Evolutionary conservation across 1,140 invertebrate species (phyloP), one percentile per base, ranked within the genome.

Genomic region (Helicoverpa armigera): DNA sequence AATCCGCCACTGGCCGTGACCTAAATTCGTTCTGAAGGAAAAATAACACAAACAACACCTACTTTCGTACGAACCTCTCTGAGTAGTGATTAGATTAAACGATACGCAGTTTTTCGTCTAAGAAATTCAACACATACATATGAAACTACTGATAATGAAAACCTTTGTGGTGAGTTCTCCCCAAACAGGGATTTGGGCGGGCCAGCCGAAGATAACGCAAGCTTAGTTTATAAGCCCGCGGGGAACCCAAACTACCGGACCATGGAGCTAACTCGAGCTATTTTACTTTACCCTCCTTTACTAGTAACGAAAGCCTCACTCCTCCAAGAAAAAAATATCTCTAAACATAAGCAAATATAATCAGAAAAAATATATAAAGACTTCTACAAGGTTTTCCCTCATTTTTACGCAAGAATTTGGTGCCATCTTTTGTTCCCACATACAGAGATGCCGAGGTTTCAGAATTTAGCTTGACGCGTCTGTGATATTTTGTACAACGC

Each of bases 171-270:
- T 43, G 16, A 23, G 16, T 23, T 54, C 14, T 54, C 61, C 50
- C 61, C 23, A 12, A 35, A 43, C 50, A 35, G 60, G 75, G 75
- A 65, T 77, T 77, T n/a, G 14, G 51, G n/a, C 58, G 50, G 23
- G 3, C 23, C 50, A 16, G 56, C 48, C 56, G 43, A 35, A 77
- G 75, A 77, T 77, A 77, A 77, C 43, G 61, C 16, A 65, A 67
- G 50, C 75, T 67, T 67, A 77, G 23, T 77, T 77, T 77, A 77
- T 67, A 77, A 77, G 61, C 61, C 75, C 75, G 16, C 11, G 13
- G 75, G 61, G 73, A 60, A 31, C 73, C 75, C 56, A 35, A 53
- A 77, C 70, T 58, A 58, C 61, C 54, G 60, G 43, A 29, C 75
- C 50, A 48, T 67, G 60, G 61, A 31, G 16, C 75, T 54, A 63